These are phyloP conservation scores for Drosophila jambulina DNA, from an alignment of 1,140 invertebrate genomes.

Conservation along the genomic window DNA sequence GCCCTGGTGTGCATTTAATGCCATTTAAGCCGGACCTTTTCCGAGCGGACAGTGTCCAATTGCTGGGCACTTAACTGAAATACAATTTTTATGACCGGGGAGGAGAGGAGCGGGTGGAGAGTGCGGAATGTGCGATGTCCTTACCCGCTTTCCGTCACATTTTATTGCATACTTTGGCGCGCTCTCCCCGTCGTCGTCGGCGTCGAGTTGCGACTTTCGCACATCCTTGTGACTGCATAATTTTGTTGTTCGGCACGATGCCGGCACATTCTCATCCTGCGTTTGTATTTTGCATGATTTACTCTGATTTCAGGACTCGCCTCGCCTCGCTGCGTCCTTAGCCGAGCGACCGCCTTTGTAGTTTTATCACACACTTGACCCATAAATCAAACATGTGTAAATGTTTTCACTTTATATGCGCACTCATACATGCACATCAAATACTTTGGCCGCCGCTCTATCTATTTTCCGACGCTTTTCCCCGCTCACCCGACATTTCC, in stretches of 20 bases:
- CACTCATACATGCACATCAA: slow-evolving; percentile 70
- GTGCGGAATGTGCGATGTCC: slow-evolving; percentile 3
- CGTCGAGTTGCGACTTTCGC: slow-evolving; percentile 64
- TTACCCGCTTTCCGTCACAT: slow-evolving; percentile 18
- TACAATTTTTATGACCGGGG: slow-evolving; percentile 62
- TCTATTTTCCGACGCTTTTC: slow-evolving; percentile 38
- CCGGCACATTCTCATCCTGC: slow-evolving; percentile 51
- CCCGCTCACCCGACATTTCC: not conserved
- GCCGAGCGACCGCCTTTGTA: slow-evolving; percentile 64
- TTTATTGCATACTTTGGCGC: slow-evolving; percentile 66
- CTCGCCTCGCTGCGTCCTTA: slow-evolving; percentile 9
- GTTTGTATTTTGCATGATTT: slow-evolving; percentile 75
- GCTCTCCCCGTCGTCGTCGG: not conserved
- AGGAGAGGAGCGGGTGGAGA: not conserved
- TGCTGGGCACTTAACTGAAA: slow-evolving; percentile 68
- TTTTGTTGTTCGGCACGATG: slow-evolving; percentile 43
- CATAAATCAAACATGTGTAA: slow-evolving; percentile 83
- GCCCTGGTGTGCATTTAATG: slow-evolving; percentile 58
- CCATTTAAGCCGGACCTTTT: slow-evolving; percentile 57
- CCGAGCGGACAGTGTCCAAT: slow-evolving; percentile 39
- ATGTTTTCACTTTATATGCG: slow-evolving; percentile 82
- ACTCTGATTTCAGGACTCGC: slow-evolving; percentile 65
- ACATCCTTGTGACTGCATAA: slow-evolving; percentile 74
- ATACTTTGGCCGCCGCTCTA: slow-evolving; percentile 67
- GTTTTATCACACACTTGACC: slow-evolving; percentile 83